Evolutionary conservation across 2,797 vertebrate genomes (phyloP).

Genomic region (Acanthis flammea): DNA sequence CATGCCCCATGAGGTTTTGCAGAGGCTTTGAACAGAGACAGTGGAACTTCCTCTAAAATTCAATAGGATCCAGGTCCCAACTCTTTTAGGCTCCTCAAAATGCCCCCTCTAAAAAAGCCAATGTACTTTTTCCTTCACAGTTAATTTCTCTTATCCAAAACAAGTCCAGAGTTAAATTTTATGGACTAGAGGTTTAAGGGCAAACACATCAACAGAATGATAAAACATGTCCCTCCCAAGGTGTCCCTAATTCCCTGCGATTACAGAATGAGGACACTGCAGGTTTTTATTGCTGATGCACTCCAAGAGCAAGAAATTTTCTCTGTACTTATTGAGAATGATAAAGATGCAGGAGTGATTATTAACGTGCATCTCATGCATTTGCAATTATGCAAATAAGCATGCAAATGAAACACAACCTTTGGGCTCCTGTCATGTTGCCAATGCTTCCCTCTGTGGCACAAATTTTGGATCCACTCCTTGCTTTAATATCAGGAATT

Average conservation of each 20-base stretch:
- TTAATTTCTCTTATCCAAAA: neutral
- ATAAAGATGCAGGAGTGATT: slow-evolving; percentile 54
- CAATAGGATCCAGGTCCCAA: neutral
- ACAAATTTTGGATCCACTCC: neutral
- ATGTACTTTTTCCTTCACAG: neutral
- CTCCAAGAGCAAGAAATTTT: slow-evolving; percentile 46
- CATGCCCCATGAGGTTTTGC: neutral
- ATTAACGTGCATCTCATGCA: slow-evolving; percentile 58
- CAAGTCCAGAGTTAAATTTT: neutral
- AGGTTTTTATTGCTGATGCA: slow-evolving; percentile 61
- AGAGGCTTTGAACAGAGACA: neutral
- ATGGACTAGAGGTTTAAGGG: neutral
- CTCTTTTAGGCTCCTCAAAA: neutral
- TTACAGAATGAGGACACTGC: slow-evolving; percentile 58
- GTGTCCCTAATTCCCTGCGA: slow-evolving; percentile 14
- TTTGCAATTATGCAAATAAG: slow-evolving; percentile 60
- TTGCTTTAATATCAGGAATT: neutral
- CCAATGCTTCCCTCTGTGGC: slow-evolving; percentile 46
- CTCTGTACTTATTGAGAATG: slow-evolving; percentile 46
- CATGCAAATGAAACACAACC: slow-evolving; percentile 48
- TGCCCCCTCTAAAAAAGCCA: neutral
- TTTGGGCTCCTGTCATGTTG: slow-evolving; percentile 56
- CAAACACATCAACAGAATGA: neutral
- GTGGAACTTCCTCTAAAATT: neutral
- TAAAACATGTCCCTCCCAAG: slow-evolving; percentile 31